Evolutionary conservation across 92 coral and sea anemone species (phyloP).

Genomic region (Parazoanthus atlanticus): DNA sequence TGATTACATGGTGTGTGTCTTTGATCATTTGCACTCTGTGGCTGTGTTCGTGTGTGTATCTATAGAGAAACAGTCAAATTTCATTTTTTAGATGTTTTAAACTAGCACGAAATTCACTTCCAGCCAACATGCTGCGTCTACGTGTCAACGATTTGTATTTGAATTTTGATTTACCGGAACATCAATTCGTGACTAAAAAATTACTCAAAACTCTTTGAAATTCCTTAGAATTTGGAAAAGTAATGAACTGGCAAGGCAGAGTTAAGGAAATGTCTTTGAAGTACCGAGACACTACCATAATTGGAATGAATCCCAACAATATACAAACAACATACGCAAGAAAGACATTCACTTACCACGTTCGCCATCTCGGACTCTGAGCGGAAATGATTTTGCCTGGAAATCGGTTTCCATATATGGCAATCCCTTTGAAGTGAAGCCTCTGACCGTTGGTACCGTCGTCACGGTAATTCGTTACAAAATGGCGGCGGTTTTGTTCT

Average conservation of each 20-base stretch:
- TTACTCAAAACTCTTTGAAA: background rate
- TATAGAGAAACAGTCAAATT: too few relatives aligned
- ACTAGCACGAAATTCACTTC: too few relatives aligned
- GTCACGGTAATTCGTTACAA: conserved; percentile 80
- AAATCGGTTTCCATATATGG: conserved; percentile 59
- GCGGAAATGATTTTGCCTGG: conserved; percentile 54
- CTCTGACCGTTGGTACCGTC: conserved; percentile 92
- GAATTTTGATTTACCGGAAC: background rate
- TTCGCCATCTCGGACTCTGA: conserved; percentile 64
- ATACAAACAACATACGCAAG: background rate
- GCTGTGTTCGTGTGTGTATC: too few relatives aligned
- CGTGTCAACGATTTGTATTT: conserved; percentile 43
- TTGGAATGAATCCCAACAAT: background rate
- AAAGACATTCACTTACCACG: conserved; percentile 54
- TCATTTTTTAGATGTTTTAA: too few relatives aligned
- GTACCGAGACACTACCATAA: background rate
- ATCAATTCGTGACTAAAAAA: background rate
- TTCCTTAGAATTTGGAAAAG: background rate
- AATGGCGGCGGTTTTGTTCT: conserved; percentile 90
- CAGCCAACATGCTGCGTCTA: background rate
- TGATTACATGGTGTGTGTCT: too few relatives aligned
- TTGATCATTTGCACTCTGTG: too few relatives aligned
- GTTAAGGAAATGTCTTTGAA: background rate
- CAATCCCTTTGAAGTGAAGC: conserved; percentile 49
- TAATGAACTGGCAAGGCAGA: background rate